A percentile compares a stretch with the other conserved stretches of the same genome.
Evolutionary conservation across 2,888 invertebrate species (phyloP).

Genomic region (Scrobipalpa atriplicella): DNA sequence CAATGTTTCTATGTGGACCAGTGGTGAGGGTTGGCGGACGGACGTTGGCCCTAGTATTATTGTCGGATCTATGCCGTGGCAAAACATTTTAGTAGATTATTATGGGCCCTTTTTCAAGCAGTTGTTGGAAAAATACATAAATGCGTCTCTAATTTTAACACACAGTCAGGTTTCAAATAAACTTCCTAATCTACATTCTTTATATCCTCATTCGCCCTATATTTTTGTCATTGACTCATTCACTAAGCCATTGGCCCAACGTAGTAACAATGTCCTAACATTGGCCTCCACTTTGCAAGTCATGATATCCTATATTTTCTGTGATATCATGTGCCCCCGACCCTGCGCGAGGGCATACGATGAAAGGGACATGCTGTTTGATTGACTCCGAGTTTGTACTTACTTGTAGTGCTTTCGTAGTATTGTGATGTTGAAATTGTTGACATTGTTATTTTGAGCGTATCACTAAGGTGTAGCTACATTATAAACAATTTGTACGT

Average conservation of each 20-base stretch:
- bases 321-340: conserved; percentile 7
- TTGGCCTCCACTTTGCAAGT: too few species aligned
- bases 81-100: neutral
- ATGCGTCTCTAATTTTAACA: too few species aligned
- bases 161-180: too few species aligned
- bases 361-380: conserved; percentile 8
- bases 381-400: conserved; percentile 11
- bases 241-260: neutral
- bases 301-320: too few species aligned
- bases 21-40: neutral
- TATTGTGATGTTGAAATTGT: conserved; percentile 7
- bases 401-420: conserved; percentile 20
- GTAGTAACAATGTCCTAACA: neutral
- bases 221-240: too few species aligned
- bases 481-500: neutral
- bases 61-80: too few species aligned
- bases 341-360: conserved; percentile 8
- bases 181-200: too few species aligned
- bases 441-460: neutral
- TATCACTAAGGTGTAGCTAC: neutral
- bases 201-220: too few species aligned
- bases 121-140: neutral
- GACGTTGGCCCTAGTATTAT: neutral
- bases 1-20: conserved; percentile 21
- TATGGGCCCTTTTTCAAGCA: neutral